These are phyloP conservation scores for Oscheius sp. DNA, from an alignment of 2,888 invertebrate species.

Conservation along the genomic window DNA sequence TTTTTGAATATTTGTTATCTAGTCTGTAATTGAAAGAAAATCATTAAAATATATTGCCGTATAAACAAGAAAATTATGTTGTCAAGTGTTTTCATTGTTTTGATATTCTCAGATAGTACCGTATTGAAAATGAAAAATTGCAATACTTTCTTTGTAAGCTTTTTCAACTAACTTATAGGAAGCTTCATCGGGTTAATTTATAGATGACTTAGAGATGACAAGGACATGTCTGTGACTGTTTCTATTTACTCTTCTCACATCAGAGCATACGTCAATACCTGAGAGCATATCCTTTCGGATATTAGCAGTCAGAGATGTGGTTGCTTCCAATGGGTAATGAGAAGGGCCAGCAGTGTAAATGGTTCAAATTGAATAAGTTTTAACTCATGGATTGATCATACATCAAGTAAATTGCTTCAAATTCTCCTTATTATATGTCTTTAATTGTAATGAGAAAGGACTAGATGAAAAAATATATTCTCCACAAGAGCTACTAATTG, in stretches of 20 bases:
- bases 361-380: slow-evolving; percentile 27
- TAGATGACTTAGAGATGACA: no score
- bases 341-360: slow-evolving; percentile 50
- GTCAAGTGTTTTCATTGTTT: no score
- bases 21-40: background rate
- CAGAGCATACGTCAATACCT: no score
- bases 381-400: slow-evolving; percentile 18
- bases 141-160: no score
- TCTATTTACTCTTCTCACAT: background rate
- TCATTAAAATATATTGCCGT: background rate
- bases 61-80: no score
- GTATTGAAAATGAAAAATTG: no score
- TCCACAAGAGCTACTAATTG: slow-evolving; percentile 49
- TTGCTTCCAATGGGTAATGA: slow-evolving; percentile 62
- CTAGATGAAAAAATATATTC: slow-evolving; percentile 58
- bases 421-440: background rate
- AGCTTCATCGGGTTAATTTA: background rate
- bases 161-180: background rate
- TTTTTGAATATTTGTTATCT: no score
- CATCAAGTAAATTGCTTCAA: slow-evolving; percentile 36
- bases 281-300: no score
- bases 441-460: slow-evolving; percentile 60
- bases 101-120: no score
- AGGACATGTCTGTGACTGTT: no score
- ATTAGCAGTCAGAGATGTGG: slow-evolving; percentile 51